These are phyloP conservation scores for Salpingus planirostris DNA, from an alignment of 2,888 invertebrate species.

Conservation along the genomic window DNA sequence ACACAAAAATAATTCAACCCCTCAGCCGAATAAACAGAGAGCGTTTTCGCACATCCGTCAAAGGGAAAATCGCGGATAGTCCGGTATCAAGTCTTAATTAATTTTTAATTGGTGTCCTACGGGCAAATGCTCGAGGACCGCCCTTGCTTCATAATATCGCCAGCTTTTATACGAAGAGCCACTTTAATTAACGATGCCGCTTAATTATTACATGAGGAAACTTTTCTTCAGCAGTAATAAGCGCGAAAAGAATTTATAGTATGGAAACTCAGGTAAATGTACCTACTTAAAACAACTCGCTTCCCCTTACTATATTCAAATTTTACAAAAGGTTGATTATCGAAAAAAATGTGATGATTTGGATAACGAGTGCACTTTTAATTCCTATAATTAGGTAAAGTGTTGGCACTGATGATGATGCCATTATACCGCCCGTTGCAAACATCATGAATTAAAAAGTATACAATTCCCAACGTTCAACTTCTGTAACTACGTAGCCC, in stretches of 20 bases:
- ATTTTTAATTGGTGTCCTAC: slow-evolving; percentile 17
- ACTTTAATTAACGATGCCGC: slow-evolving; percentile 15
- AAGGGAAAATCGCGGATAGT: slow-evolving; percentile 5
- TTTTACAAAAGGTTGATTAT: too few relatives aligned
- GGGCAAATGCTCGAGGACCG: slow-evolving; percentile 15
- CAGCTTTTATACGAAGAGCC: slow-evolving; percentile 11
- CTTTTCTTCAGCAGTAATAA: slow-evolving; percentile 10
- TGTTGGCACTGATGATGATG: too few relatives aligned
- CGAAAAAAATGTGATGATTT: too few relatives aligned
- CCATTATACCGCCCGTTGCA: too few relatives aligned
- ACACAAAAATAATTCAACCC: too few relatives aligned
- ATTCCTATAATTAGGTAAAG: too few relatives aligned
- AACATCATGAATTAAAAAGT: too few relatives aligned
- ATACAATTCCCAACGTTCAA: too few relatives aligned
- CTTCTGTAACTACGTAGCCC: too few relatives aligned
- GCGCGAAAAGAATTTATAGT: slow-evolving; percentile 7
- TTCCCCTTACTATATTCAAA: too few relatives aligned
- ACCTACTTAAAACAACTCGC: background rate
- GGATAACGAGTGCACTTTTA: too few relatives aligned
- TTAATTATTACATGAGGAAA: slow-evolving; percentile 13
- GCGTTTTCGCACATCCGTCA: slow-evolving; percentile 9
- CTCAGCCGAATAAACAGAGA: slow-evolving; percentile 9
- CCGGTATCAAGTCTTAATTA: slow-evolving; percentile 13
- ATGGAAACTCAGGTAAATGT: too few relatives aligned
- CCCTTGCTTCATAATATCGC: slow-evolving; percentile 13